Percentiles rank a stretch among this genome's conserved stretches.
Conservation (phyloP, 53 echinoderm and acorn worm species). For the Crossaster papposus region DNA sequence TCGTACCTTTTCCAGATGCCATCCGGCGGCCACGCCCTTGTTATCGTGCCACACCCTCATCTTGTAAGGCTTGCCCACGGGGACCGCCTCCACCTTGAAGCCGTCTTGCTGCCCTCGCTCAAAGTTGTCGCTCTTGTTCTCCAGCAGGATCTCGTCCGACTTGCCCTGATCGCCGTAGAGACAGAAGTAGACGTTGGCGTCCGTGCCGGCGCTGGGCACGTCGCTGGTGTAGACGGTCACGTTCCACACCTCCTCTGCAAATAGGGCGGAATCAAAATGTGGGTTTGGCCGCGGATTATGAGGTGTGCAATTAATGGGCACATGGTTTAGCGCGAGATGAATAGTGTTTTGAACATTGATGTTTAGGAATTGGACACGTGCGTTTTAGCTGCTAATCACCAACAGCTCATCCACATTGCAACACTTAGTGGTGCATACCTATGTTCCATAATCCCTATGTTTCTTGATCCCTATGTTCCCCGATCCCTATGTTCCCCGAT, state of each 20-base stretch:
- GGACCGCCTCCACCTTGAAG: conserved; percentile 87
- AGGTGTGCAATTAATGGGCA: too few species aligned
- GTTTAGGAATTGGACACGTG: too few species aligned
- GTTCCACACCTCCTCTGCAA: conserved; percentile 91
- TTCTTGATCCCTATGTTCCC: too few species aligned
- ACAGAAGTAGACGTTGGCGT: conserved; percentile 91
- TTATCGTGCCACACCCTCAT: conserved; percentile 94
- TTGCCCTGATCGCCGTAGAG: conserved; percentile 94
- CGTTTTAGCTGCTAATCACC: too few species aligned
- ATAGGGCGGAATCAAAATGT: too few species aligned
- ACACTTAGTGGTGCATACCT: too few species aligned
- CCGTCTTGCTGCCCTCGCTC: conserved; percentile 82
- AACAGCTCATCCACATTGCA: too few species aligned
- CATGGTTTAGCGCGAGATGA: too few species aligned
- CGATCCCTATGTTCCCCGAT: too few species aligned
- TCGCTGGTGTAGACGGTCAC: conserved; percentile 88
- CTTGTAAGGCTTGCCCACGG: conserved; percentile 95
- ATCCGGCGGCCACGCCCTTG: conserved; percentile 82
- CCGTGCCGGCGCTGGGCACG: conserved; percentile 76
- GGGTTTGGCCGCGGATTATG: too few species aligned
- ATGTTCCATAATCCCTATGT: too few species aligned
- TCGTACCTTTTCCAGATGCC: conserved; percentile 98
- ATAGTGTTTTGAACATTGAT: too few species aligned
- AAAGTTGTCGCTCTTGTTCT: conserved; percentile 91
- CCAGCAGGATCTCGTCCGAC: conserved; percentile 89